These are phyloP conservation scores for Ellobius talpinus DNA, from an alignment of 2,113 vertebrate genomes.

Conservation along the genomic window DNA sequence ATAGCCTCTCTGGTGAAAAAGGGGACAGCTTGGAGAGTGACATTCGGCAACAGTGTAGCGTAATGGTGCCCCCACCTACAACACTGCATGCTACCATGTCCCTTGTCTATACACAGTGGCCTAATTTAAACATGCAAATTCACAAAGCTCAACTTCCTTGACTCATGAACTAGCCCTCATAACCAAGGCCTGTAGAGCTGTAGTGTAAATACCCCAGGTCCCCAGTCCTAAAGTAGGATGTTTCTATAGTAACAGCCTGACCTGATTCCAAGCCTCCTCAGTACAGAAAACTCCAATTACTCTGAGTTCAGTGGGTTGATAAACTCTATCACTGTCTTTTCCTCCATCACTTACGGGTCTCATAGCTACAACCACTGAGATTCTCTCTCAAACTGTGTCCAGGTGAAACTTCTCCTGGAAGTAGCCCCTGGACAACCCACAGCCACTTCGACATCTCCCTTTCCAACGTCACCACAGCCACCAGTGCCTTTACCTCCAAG, in stretches of 20 bases:
- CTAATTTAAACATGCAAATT: neutral
- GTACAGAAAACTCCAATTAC: neutral
- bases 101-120: accelerated
- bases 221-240: neutral
- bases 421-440: neutral
- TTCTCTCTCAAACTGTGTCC: neutral
- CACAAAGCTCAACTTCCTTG: neutral
- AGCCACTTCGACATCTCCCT: neutral
- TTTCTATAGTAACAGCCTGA: neutral
- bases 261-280: no score
- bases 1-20: neutral
- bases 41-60: no score
- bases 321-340: neutral
- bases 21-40: no score
- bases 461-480: accelerated
- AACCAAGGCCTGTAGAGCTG: neutral
- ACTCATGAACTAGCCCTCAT: neutral
- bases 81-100: no score
- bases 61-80: accelerated
- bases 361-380: no score
- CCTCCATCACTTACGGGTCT: neutral
- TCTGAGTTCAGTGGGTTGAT: neutral
- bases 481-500: neutral
- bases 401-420: neutral
- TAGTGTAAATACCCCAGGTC: neutral